A percentile compares a stretch with the other conserved stretches of the same genome.
These are phyloP conservation scores for Sebastes trivittatus DNA, from an alignment of 2,797 vertebrate genomes.

Conservation along the genomic window DNA sequence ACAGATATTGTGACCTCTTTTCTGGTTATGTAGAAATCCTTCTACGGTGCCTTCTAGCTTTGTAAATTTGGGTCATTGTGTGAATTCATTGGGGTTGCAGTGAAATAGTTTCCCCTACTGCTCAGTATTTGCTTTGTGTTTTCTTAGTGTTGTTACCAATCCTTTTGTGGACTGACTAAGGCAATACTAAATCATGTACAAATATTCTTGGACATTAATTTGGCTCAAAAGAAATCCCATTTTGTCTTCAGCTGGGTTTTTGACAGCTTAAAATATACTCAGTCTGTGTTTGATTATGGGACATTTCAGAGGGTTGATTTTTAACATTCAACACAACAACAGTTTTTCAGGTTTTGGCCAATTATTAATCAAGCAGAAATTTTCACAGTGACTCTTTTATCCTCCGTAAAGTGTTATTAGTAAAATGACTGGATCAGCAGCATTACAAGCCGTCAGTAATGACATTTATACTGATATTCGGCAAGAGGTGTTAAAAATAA, in stretches of 20 bases:
- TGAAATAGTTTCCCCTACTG: background rate
- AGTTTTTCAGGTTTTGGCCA: background rate
- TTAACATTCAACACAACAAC: background rate
- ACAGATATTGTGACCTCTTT: conserved; percentile 12
- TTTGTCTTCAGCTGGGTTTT: background rate
- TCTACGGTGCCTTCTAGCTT: background rate
- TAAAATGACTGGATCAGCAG: background rate
- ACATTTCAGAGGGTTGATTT: background rate
- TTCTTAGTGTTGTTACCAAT: background rate
- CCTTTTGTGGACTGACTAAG: background rate
- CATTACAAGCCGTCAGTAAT: background rate
- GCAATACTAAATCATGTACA: background rate
- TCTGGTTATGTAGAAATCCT: background rate
- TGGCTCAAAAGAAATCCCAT: background rate
- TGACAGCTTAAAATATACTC: background rate
- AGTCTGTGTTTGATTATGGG: background rate
- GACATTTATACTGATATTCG: background rate
- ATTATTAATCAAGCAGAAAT: background rate
- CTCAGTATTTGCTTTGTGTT: too few relatives aligned
- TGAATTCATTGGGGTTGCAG: background rate
- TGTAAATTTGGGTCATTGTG: background rate
- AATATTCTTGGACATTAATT: background rate
- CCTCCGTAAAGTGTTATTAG: background rate
- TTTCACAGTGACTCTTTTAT: background rate
- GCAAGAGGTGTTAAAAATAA: background rate